These are phyloP conservation scores for Neogale vison DNA, from an alignment of 2,113 vertebrate genomes.

Conservation along the genomic window DNA sequence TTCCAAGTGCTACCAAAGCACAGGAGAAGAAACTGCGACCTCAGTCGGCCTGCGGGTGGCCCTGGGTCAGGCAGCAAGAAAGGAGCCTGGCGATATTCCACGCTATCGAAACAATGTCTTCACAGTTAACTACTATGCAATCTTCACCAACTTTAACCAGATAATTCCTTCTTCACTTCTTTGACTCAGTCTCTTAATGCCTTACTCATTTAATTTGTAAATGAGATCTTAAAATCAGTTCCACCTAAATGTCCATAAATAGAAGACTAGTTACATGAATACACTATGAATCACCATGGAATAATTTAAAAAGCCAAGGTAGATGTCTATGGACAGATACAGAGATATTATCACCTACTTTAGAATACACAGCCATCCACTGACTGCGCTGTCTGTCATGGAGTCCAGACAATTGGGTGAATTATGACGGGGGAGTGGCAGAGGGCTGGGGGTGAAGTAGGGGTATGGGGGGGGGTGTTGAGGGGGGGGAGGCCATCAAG, in stretches of 20 bases:
- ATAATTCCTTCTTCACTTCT: conserved; percentile 26
- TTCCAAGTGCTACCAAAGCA: not conserved
- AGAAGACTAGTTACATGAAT: not conserved
- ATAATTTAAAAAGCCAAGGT: not conserved
- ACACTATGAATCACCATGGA: not conserved
- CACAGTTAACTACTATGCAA: not conserved
- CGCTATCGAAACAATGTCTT: conserved; percentile 27
- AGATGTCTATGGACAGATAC: not conserved
- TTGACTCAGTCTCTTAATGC: not conserved
- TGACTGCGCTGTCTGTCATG: not conserved
- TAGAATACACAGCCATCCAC: not conserved
- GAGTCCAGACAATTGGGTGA: not conserved
- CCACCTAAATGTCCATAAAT: conserved; percentile 22
- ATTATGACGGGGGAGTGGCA: not conserved
- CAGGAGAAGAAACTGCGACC: not conserved
- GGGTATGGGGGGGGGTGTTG: no score
- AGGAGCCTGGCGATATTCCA: not conserved
- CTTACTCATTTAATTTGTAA: conserved; percentile 51
- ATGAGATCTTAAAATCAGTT: conserved; percentile 39
- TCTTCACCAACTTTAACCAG: conserved; percentile 45
- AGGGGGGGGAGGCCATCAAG: not conserved
- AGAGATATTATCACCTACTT: not conserved
- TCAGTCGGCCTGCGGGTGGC: not conserved
- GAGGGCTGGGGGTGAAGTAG: no score
- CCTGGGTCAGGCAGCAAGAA: not conserved